Conservation (phyloP, 2,888 invertebrate species). For the Drosophila mimetica region DNA sequence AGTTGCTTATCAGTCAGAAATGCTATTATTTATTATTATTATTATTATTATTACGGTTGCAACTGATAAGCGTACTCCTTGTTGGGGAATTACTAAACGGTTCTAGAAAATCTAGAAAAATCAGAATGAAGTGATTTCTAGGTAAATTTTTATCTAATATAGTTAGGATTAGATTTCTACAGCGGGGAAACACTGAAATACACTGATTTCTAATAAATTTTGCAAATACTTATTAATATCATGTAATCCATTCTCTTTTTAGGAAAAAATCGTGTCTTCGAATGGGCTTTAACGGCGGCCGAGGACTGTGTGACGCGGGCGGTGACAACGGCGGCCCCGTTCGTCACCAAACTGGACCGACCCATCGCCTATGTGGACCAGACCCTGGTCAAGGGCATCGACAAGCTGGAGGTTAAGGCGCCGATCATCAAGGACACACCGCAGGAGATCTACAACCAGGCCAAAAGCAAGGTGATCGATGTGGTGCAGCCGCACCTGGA, state of each 20-base stretch:
- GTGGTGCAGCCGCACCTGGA: conserved; percentile 86
- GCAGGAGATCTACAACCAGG: conserved; percentile 86
- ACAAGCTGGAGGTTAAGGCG: conserved; percentile 87
- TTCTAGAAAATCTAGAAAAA: conserved; percentile 2
- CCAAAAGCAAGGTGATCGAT: conserved; percentile 86
- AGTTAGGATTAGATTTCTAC: background rate
- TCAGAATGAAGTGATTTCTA: background rate
- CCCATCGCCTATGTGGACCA: conserved; percentile 88
- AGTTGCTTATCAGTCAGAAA: conserved; percentile 55
- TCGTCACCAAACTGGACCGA: conserved; percentile 86
- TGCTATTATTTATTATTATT: conserved; percentile 4
- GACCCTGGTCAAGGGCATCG: conserved; percentile 88
- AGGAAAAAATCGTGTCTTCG: conserved; percentile 88
- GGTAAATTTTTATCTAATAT: no score
- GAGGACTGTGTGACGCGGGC: conserved; percentile 87
- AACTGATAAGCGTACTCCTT: background rate
- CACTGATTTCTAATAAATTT: background rate
- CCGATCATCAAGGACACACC: conserved; percentile 89
- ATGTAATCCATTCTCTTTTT: conserved; percentile 27
- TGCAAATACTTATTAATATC: background rate
- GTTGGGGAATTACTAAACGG: background rate
- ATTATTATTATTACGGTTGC: conserved; percentile 5
- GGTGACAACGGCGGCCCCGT: conserved; percentile 86
- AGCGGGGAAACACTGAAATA: no score
- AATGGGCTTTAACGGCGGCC: conserved; percentile 89